A percentile compares a stretch with the other conserved stretches of the same genome.
phyloP scores from a whole-genome alignment of 2,113 vertebrate species.

The Mola mola region DNA sequence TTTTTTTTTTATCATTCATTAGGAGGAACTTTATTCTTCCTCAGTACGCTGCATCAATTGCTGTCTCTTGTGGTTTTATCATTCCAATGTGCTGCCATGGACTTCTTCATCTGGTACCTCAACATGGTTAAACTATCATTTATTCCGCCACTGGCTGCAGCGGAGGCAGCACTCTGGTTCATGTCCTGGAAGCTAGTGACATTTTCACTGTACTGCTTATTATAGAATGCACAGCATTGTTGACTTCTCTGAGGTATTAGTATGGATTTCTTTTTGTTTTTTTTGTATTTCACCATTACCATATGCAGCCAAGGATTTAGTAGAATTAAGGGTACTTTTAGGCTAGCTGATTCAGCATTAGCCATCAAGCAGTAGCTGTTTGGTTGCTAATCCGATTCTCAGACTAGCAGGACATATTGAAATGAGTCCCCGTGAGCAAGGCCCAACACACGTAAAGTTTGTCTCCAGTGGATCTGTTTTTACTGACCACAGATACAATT shows the following conservation, averaged over 20 bases:
- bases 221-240: too few relatives aligned
- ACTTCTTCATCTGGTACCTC: constrained; percentile 26
- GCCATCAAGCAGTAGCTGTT: not conserved
- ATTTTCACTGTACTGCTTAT: constrained; percentile 31
- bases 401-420: not conserved
- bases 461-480: not conserved
- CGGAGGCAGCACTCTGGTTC: constrained; percentile 17
- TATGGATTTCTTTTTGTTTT: constrained; percentile 9
- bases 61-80: constrained; percentile 21
- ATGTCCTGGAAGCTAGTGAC: constrained; percentile 26
- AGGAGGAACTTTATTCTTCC: not conserved
- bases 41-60: constrained; percentile 9
- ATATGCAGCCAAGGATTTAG: not conserved
- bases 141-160: constrained; percentile 35
- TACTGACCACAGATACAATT: not conserved
- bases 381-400: not conserved
- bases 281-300: not conserved
- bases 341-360: not conserved
- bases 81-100: not conserved
- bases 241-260: not conserved
- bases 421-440: not conserved
- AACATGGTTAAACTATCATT: constrained; percentile 28
- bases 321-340: not conserved
- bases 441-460: not conserved
- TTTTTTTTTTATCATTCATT: constrained; percentile 5